phyloP scores from a whole-genome alignment of 2,113 vertebrate genomes.

The Geothlypis trichas region DNA sequence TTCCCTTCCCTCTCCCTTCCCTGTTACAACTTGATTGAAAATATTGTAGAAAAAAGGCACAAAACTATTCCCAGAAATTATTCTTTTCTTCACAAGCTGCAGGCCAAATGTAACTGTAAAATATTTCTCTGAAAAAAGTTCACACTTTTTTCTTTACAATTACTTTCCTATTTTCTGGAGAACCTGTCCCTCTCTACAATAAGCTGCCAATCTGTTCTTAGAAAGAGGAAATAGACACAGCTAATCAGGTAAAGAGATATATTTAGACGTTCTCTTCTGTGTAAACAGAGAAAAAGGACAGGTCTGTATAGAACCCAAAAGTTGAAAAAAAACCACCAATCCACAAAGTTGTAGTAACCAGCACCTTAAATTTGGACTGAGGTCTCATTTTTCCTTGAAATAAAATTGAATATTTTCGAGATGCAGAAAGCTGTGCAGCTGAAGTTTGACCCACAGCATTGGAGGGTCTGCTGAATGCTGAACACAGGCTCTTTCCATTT shows the following conservation, averaged over 20 bases:
- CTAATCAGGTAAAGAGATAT: conserved; percentile 61
- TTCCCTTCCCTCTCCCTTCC: too few species aligned
- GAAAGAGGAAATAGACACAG: conserved; percentile 38
- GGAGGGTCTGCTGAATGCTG: background rate
- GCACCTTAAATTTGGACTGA: background rate
- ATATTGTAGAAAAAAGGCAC: conserved; percentile 27
- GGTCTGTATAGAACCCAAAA: conserved; percentile 46
- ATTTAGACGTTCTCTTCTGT: conserved; percentile 53
- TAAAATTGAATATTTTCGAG: conserved; percentile 57
- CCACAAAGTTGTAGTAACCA: background rate
- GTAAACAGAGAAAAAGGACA: conserved; percentile 50
- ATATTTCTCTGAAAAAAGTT: background rate
- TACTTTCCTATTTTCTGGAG: conserved; percentile 29
- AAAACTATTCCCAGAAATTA: conserved; percentile 47
- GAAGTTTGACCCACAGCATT: conserved; percentile 43
- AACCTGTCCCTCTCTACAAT: background rate
- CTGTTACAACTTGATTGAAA: conserved; percentile 22
- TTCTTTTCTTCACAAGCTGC: conserved; percentile 12
- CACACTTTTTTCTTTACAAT: background rate
- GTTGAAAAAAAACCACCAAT: background rate
- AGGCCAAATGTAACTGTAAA: conserved; percentile 41
- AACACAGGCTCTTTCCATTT: background rate
- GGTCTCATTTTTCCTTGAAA: conserved; percentile 61
- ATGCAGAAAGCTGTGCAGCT: conserved; percentile 42
- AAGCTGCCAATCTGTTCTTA: conserved; percentile 35